These are phyloP conservation scores for Volucella zonaria DNA, from an alignment of 2,888 invertebrate species.

Conservation along the genomic window DNA sequence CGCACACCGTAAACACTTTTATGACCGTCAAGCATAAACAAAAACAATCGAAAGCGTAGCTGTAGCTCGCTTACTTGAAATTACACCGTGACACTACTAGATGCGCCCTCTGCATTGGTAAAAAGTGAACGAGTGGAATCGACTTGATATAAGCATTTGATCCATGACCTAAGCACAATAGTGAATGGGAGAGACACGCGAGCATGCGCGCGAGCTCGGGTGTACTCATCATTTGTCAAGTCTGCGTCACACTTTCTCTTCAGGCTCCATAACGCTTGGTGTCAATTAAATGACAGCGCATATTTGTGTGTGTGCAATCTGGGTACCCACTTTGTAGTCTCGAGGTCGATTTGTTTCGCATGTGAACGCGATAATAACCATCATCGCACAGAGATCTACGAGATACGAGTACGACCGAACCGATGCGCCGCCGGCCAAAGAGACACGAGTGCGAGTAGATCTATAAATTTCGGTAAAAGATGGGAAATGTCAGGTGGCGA, in stretches of 20 bases:
- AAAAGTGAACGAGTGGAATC: constrained; percentile 4
- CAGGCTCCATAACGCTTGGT: constrained; percentile 16
- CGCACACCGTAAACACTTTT: constrained; percentile 28
- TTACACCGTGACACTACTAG: constrained; percentile 23
- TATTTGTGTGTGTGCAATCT: constrained; percentile 41
- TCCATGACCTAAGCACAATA: constrained; percentile 52
- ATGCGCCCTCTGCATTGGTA: not conserved
- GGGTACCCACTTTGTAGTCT: constrained; percentile 3
- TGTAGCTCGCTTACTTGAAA: constrained; percentile 43
- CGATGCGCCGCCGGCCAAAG: no score
- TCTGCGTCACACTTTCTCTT: constrained; percentile 62
- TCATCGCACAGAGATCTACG: constrained; percentile 23
- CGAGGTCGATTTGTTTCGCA: constrained; percentile 49
- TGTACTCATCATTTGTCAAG: constrained; percentile 24
- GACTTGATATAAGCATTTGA: constrained; percentile 35
- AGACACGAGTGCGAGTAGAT: no score
- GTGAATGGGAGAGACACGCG: not conserved
- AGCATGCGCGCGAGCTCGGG: constrained; percentile 14
- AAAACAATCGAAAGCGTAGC: constrained; percentile 61
- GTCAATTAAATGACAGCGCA: constrained; percentile 60
- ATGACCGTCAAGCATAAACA: not conserved
- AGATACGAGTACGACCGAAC: no score
- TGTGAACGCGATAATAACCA: constrained; percentile 45
- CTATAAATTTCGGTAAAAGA: constrained; percentile 1
- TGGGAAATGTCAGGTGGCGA: not conserved